Evolutionary conservation across 2,113 vertebrate genomes (phyloP).

Genomic region (Fulmarus glacialis): DNA sequence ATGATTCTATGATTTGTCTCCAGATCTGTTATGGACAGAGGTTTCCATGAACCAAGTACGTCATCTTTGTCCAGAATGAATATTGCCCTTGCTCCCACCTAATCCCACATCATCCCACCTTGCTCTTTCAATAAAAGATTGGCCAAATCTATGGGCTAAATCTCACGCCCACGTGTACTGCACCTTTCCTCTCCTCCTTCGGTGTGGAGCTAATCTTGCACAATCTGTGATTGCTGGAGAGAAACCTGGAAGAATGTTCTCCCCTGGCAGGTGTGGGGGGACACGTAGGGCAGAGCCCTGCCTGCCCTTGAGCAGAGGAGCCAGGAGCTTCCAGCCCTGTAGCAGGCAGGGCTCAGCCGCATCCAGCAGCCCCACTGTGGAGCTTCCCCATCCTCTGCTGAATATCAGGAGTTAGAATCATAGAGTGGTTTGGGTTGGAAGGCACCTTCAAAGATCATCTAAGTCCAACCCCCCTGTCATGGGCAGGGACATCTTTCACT

Average conservation of each 20-base stretch:
- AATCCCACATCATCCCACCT: neutral
- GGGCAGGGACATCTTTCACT: neutral
- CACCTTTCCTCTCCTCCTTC: neutral
- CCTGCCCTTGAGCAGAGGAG: neutral
- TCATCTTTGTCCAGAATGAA: neutral
- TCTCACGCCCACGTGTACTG: rapidly evolving
- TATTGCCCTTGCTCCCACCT: rapidly evolving
- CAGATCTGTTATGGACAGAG: neutral
- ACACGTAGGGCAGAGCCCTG: neutral
- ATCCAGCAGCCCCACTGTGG: neutral
- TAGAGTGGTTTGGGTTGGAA: neutral
- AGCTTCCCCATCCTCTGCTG: neutral
- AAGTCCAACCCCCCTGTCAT: neutral
- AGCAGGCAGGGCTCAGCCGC: neutral
- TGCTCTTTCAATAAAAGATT: neutral
- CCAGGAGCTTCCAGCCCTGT: neutral
- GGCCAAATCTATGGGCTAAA: neutral
- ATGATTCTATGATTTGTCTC: neutral
- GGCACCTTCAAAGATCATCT: neutral
- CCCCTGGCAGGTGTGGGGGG: neutral
- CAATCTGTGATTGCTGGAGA: neutral
- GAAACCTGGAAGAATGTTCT: neutral
- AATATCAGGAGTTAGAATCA: neutral
- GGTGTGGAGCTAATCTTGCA: neutral
- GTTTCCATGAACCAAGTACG: neutral